Percentiles rank a stretch among this genome's conserved stretches.
Evolutionary conservation across 1,140 invertebrate species (phyloP).

Genomic region (Anoplophora glabripennis): DNA sequence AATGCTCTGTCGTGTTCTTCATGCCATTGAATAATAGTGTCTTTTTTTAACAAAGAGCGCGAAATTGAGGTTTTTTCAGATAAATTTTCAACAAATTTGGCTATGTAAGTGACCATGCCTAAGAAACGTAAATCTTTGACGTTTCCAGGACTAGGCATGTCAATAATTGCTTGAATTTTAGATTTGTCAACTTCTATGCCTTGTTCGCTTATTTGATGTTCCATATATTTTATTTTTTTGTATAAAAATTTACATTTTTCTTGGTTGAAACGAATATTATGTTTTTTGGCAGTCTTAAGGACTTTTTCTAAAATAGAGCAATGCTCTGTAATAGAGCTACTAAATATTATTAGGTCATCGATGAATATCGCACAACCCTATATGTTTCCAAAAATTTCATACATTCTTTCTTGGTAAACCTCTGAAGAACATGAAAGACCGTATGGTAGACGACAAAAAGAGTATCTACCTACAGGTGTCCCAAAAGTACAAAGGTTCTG

Average conservation of each 20-base stretch:
- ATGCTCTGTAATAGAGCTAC: neutral
- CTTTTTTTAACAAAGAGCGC: too few relatives aligned
- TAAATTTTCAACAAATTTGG: conserved; percentile 24
- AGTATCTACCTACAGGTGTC: conserved; percentile 50
- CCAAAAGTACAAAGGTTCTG: conserved; percentile 49
- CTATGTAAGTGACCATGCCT: neutral
- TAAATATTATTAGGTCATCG: neutral
- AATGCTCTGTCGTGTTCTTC: too few relatives aligned
- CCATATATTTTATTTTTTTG: neutral
- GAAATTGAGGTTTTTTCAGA: conserved; percentile 35
- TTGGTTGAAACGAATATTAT: neutral
- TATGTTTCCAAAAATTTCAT: neutral
- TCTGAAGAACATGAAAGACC: conserved; percentile 29
- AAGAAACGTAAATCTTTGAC: too few relatives aligned
- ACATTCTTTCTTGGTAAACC: neutral
- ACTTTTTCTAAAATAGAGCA: neutral
- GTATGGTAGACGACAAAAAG: conserved; percentile 44
- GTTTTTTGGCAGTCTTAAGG: neutral
- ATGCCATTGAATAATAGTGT: too few relatives aligned
- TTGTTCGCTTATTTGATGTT: neutral
- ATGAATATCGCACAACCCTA: neutral
- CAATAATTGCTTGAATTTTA: too few relatives aligned
- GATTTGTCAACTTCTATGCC: neutral
- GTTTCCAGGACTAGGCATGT: too few relatives aligned
- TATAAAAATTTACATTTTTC: neutral